Evolutionary conservation across 2,888 invertebrate genomes (phyloP).

Genomic region (Exephanes ischioxanthus): DNA sequence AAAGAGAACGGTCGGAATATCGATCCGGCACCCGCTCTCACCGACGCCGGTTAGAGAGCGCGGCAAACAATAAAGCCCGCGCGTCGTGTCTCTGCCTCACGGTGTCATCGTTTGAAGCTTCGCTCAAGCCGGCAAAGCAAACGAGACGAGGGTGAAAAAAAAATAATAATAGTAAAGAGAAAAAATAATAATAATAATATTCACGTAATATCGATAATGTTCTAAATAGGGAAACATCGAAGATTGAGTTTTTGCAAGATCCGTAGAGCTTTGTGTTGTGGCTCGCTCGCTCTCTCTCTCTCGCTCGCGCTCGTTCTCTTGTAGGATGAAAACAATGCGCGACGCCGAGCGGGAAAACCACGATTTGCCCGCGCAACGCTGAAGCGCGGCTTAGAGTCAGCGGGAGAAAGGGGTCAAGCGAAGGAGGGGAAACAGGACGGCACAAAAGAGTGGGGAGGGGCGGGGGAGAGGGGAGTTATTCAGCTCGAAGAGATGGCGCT

Average conservation of each 20-base stretch:
- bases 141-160: not conserved
- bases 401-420: constrained; percentile 60
- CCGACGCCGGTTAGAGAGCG: constrained; percentile 66
- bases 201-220: not conserved
- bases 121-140: not conserved
- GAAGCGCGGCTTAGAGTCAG: constrained; percentile 40
- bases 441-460: not conserved
- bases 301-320: not conserved
- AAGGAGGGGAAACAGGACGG: not conserved
- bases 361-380: constrained; percentile 43
- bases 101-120: constrained; percentile 29
- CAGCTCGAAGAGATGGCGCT: constrained; percentile 59
- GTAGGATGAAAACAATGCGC: constrained; percentile 64
- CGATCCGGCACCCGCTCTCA: constrained; percentile 68
- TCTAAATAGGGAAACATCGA: constrained; percentile 7
- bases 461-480: constrained; percentile 3
- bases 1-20: constrained; percentile 73
- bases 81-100: constrained; percentile 58
- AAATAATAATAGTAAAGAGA: not conserved
- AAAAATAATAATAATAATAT: not conserved
- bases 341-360: constrained; percentile 64
- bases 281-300: constrained; percentile 15
- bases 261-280: constrained; percentile 19
- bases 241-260: not conserved
- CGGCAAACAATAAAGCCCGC: constrained; percentile 75